Base-by-base conservation (phyloP, 2,797 vertebrate genomes). In the Gallinago stenura region DNA sequence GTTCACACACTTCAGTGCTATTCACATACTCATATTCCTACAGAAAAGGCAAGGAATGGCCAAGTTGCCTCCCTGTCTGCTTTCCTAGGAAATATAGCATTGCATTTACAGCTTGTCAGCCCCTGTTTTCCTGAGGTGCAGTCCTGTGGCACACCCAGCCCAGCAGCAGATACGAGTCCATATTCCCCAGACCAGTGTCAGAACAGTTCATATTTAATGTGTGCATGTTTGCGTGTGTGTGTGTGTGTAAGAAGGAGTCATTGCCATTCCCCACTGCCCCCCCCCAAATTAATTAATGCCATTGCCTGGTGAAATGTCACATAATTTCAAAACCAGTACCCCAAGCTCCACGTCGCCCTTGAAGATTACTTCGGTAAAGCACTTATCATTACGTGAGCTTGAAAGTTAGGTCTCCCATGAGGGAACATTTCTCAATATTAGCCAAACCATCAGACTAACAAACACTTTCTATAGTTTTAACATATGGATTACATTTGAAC, bases 401-500 rank as follows among this genome's bases (percentile, higher is more conserved):
- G 69, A 92, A 96, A 92, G 75, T 60, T 90, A 87, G 64, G 68
- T 93, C 87, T 95, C 93, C 81, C 94, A 83, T 0, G 15, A 94
- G 90, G 37, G 68, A 95, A 89, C 83, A 73, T 96, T 94, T 86
- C 91, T 92, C 85, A 37, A 62, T 81, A 96, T 89, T 73, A 97
- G 93, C 92, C 93, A 96, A 96, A 90, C 78, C 94, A 92, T 95
- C 93, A 93, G 78, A 94, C 90, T 85, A 87, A 90, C 77, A 95
- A 94, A 95, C 84, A 82, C 80, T 95, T 97, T 96, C 93, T 95
- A 87, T 84, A 95, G 83, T 93, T 95, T 87, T 95, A 97, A 93
- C 96, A 97, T 90, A 95, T 96, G 96, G 93, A 95, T 92, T 89
- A 77, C 94, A 97, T 97, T 97, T 96, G 93, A 95, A 95, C 78